Evolutionary conservation across 2,888 invertebrate genomes (phyloP), one percentile per base, ranked within the genome.

Genomic region (Trissoscelio sp.): DNA sequence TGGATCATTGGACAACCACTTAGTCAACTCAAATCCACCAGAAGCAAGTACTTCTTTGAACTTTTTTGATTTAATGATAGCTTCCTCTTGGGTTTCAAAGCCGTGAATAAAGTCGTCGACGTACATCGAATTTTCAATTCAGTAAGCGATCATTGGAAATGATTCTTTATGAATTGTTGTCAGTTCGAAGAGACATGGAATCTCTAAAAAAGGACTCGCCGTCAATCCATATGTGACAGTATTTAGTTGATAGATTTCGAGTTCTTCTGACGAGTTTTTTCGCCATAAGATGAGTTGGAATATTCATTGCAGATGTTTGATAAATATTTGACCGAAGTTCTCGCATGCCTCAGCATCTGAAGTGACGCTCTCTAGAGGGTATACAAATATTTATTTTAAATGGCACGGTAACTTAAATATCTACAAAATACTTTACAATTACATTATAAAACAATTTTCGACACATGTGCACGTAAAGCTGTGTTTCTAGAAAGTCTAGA

Each of bases 241-340:
- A 20, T 44, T 44, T 9, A 44, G 16, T 18, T 44, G 44, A 24
- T 4, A 51, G 6, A 14, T 12, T 28, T 51, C 12, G 20, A 51
- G 11, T 7, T 51, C 12, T 4, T 51, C 3, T 24, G 51, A 51
- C n/a, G 51, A 24, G 24, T 24, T 28, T 28, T 24, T n/a, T 1
- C 51, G 51, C 51, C 28, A 51, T n/a, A n/a, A n/a, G n/a, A n/a
- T n/a, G 14, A 24, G 24, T 4, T 51, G n/a, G n/a, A n/a, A n/a
- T n/a, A n/a, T n/a, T n/a, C n/a, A n/a, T n/a, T n/a, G n/a, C n/a
- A n/a, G n/a, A n/a, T n/a, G n/a, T n/a, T n/a, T 20, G 11, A 28
- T 28, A 6, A 51, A 12, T n/a, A 51, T n/a, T 51, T 51, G 51
- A 12, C 39, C 4, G 14, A n/a, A n/a, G n/a, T n/a, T n/a, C n/a